These are phyloP conservation scores for Nymphicus hollandicus DNA, from an alignment of 2,113 vertebrate species.

Conservation along the genomic window DNA sequence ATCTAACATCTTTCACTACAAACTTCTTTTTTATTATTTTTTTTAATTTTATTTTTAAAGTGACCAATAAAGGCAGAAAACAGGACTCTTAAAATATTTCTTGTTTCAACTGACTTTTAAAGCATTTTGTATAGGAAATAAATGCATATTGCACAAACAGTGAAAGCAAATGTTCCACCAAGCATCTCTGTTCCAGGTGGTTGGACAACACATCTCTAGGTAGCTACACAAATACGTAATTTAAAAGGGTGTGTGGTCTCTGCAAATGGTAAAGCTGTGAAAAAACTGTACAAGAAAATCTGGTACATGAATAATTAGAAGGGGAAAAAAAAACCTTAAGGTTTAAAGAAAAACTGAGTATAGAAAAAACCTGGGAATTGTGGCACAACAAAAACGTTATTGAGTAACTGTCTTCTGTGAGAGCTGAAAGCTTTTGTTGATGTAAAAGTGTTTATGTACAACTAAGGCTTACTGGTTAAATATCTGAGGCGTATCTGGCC, in stretches of 20 bases:
- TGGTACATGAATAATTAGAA: conserved; percentile 79
- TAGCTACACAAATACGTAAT: conserved; percentile 65
- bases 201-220: conserved; percentile 71
- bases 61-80: conserved; percentile 81
- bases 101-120: conserved; percentile 87
- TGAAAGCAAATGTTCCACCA: conserved; percentile 92
- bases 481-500: conserved; percentile 90
- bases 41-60: conserved; percentile 72
- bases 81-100: conserved; percentile 76
- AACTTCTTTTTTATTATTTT: conserved; percentile 56
- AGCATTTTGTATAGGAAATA: conserved; percentile 85
- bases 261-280: conserved; percentile 75
- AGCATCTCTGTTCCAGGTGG: conserved; percentile 81
- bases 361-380: conserved; percentile 72
- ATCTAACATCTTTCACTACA: conserved; percentile 86
- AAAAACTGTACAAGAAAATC: conserved; percentile 74
- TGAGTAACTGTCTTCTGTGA: conserved; percentile 89
- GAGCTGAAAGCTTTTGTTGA: conserved; percentile 83
- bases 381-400: conserved; percentile 91
- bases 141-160: conserved; percentile 98
- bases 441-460: conserved; percentile 95
- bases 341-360: conserved; percentile 74
- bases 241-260: conserved; percentile 66
- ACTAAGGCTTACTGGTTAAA: conserved; percentile 99
- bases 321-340: conserved; percentile 75